These are phyloP conservation scores for Indri indri DNA, from an alignment of 2,113 vertebrate species.

Conservation along the genomic window DNA sequence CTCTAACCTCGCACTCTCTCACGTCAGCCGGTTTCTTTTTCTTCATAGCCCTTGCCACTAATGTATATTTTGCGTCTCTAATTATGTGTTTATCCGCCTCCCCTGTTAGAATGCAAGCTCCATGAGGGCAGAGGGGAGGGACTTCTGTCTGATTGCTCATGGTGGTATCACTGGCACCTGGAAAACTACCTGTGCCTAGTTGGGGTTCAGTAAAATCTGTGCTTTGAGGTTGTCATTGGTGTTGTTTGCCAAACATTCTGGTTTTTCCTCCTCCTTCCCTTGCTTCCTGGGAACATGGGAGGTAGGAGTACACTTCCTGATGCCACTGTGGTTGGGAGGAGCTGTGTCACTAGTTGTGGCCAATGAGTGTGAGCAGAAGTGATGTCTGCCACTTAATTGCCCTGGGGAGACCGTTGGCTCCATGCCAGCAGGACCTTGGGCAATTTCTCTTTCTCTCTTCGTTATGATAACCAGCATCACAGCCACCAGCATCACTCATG, in stretches of 20 bases:
- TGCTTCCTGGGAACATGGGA: neutral
- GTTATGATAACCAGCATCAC: rapidly evolving
- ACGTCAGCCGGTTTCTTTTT: neutral
- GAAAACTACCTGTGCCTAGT: too few species aligned
- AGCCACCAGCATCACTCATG: neutral
- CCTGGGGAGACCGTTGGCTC: neutral
- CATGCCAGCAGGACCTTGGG: too few species aligned
- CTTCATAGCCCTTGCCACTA: neutral
- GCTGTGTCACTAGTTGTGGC: neutral
- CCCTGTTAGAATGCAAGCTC: rapidly evolving
- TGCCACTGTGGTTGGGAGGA: neutral
- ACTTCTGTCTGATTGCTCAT: neutral
- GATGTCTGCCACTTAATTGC: neutral
- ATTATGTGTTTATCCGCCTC: neutral
- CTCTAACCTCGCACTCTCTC: neutral
- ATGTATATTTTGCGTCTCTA: neutral
- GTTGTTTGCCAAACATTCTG: neutral
- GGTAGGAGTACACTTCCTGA: neutral
- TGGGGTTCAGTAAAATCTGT: neutral
- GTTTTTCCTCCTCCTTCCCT: neutral
- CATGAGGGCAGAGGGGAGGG: neutral
- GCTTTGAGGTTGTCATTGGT: neutral
- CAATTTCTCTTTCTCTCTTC: neutral
- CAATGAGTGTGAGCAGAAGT: neutral
- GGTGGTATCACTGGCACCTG: neutral